These are phyloP conservation scores for Brienomyrus brachyistius DNA, from an alignment of 2,113 vertebrate species.

Conservation along the genomic window DNA sequence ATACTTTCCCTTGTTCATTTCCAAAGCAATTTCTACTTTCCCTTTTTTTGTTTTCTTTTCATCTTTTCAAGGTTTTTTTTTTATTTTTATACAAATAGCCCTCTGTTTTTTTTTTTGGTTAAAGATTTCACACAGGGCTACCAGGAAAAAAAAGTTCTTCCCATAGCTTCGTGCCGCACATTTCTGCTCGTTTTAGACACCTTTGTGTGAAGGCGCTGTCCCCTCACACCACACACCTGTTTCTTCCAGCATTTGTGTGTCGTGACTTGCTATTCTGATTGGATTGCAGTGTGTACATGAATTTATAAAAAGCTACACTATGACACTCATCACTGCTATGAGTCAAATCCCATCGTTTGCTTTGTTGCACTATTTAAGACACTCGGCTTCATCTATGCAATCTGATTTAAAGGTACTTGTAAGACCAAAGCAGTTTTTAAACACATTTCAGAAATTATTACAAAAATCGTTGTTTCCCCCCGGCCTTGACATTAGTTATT, in stretches of 20 bases:
- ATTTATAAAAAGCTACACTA: not conserved
- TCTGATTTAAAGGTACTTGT: slow-evolving; percentile 28
- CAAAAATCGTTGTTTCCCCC: slow-evolving; percentile 16
- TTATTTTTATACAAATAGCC: not conserved
- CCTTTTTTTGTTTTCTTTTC: not conserved
- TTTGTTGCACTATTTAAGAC: slow-evolving; percentile 44
- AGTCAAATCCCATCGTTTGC: slow-evolving; percentile 27
- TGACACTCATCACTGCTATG: slow-evolving; percentile 25
- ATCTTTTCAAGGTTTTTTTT: not conserved
- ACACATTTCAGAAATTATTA: not conserved
- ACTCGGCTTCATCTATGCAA: slow-evolving; percentile 42
- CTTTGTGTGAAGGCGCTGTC: not conserved
- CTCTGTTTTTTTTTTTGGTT: not conserved
- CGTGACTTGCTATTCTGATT: not conserved
- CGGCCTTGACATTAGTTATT: slow-evolving; percentile 1
- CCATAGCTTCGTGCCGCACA: not conserved
- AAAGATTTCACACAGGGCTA: not conserved
- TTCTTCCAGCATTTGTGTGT: not conserved
- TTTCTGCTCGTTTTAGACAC: not conserved
- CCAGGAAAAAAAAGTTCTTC: not conserved
- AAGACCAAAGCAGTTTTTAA: slow-evolving; percentile 24
- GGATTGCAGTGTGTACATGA: not conserved
- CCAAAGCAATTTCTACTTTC: not conserved
- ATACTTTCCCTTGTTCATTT: not conserved
- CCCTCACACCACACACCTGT: not conserved